Evolutionary conservation across 2,113 vertebrate species (phyloP).

Genomic region (Crotalus horridus): DNA sequence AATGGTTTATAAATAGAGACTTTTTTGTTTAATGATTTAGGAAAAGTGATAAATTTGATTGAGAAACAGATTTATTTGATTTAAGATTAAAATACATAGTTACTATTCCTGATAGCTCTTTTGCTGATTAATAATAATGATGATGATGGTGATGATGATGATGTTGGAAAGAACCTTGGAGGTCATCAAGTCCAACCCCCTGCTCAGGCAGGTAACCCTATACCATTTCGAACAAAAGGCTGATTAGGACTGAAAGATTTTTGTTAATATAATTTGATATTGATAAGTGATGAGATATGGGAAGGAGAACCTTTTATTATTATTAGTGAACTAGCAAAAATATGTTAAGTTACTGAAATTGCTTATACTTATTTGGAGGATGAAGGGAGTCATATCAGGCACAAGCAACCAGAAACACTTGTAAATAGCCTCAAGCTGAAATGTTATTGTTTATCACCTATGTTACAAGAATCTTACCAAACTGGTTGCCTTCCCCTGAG

Average conservation of each 20-base stretch:
- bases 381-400: background rate
- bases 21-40: background rate
- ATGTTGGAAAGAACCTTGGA: too few relatives aligned
- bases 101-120: background rate
- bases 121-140: background rate
- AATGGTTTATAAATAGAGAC: background rate
- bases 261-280: background rate
- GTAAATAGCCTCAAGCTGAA: too few relatives aligned
- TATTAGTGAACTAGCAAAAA: background rate
- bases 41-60: background rate
- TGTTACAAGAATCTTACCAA: background rate
- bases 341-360: background rate
- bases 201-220: too few relatives aligned
- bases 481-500: background rate
- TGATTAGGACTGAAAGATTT: background rate
- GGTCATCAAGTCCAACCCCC: too few relatives aligned
- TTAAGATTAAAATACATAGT: background rate
- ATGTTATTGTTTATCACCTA: too few relatives aligned
- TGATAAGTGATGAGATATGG: background rate
- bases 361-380: background rate
- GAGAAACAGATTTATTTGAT: background rate
- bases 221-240: too few relatives aligned
- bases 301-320: background rate
- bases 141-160: too few relatives aligned
- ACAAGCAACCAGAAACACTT: too few relatives aligned